A percentile compares a stretch with the other conserved stretches of the same genome.
These are phyloP conservation scores for Agonopterix heracliana DNA, from an alignment of 2,888 invertebrate species.

Conservation along the genomic window DNA sequence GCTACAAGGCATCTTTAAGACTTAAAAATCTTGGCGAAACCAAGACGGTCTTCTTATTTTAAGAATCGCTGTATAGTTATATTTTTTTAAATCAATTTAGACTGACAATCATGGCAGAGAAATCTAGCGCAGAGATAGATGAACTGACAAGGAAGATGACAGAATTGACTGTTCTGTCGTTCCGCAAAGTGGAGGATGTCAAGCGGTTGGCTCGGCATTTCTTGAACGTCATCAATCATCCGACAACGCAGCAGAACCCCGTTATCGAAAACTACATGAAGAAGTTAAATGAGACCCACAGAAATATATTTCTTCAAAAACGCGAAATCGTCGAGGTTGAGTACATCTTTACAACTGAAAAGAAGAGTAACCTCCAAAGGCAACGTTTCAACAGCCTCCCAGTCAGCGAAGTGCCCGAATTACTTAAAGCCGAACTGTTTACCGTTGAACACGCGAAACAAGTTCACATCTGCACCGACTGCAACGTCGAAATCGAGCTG, in stretches of 20 bases:
- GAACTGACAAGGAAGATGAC: constrained; percentile 38
- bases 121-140: constrained; percentile 20
- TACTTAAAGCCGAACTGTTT: constrained; percentile 55
- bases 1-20: constrained; percentile 18
- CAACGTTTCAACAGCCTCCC: constrained; percentile 67
- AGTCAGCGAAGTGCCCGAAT: constrained; percentile 62
- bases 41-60: constrained; percentile 23
- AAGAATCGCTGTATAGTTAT: constrained; percentile 32
- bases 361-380: constrained; percentile 59
- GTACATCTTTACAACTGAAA: constrained; percentile 67
- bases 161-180: constrained; percentile 54
- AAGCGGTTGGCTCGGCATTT: constrained; percentile 59
- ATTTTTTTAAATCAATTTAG: constrained; percentile 23
- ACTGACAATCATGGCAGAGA: constrained; percentile 17
- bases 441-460: constrained; percentile 53
- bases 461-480: constrained; percentile 67
- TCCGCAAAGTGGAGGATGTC: constrained; percentile 57
- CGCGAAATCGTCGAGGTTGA: constrained; percentile 62
- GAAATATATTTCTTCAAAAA: constrained; percentile 46
- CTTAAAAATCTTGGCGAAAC: constrained; percentile 29
- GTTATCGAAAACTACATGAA: constrained; percentile 43
- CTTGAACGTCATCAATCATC: constrained; percentile 48
- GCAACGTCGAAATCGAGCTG: constrained; percentile 59
- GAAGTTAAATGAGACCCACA: constrained; percentile 49
- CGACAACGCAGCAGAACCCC: constrained; percentile 42